These are phyloP conservation scores for Steinernema hermaphroditum DNA, from an alignment of 2,888 invertebrate genomes.

Conservation along the genomic window DNA sequence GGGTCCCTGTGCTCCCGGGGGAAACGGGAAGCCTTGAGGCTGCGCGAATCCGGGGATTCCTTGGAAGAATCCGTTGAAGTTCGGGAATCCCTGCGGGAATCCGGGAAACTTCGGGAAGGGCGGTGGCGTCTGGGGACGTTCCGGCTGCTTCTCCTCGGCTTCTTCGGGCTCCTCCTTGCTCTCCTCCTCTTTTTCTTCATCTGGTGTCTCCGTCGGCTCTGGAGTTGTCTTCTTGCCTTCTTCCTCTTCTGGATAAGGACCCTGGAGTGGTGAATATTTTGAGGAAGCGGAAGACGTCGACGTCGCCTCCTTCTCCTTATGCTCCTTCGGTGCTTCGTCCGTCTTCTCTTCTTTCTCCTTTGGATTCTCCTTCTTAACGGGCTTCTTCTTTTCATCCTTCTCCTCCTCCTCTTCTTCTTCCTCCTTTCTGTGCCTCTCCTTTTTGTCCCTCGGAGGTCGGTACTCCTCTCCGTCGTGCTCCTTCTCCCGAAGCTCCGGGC, in stretches of 20 bases:
- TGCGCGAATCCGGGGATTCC: background rate
- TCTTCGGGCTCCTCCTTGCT: background rate
- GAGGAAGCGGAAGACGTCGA: background rate
- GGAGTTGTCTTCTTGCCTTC: background rate
- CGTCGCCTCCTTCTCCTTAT: constrained; percentile 25
- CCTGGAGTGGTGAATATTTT: constrained; percentile 13
- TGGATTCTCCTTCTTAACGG: constrained; percentile 33
- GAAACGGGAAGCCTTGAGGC: background rate
- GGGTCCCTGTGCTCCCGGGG: background rate
- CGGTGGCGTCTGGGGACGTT: constrained; percentile 7
- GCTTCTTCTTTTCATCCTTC: constrained; percentile 9
- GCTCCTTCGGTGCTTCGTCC: constrained; percentile 26
- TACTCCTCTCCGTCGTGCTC: background rate
- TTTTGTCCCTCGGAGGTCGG: background rate
- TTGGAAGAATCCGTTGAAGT: constrained; percentile 28
- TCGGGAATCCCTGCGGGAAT: constrained; percentile 22
- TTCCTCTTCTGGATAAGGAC: background rate
- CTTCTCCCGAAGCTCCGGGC: too few relatives aligned
- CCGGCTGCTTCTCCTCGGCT: background rate
- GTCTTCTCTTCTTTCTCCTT: constrained; percentile 36
- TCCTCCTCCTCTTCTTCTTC: background rate
- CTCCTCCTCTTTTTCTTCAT: constrained; percentile 3
- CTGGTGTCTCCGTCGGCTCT: background rate
- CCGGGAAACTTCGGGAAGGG: constrained; percentile 20
- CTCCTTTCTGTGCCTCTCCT: background rate